phyloP scores from a whole-genome alignment of 2,113 vertebrate genomes.

The Trichechus manatus region DNA sequence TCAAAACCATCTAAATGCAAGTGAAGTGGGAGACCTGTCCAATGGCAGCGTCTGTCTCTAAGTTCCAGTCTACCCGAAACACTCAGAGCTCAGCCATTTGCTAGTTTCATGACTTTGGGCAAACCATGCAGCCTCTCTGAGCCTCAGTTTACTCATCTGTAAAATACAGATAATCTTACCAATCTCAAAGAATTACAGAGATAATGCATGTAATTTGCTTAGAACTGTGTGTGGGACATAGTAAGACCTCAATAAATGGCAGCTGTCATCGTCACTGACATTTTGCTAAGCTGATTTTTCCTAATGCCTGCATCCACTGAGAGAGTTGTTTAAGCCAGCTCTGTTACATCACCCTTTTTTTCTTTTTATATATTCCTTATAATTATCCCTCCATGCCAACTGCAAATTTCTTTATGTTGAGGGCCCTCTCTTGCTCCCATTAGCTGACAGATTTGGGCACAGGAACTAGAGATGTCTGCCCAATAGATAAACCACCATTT shows the following conservation, averaged over 20 bases:
- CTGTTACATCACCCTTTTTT: background rate
- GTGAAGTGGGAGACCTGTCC: background rate
- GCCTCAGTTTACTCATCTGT: background rate
- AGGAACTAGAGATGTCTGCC: slow-evolving; percentile 39
- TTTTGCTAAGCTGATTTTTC: background rate
- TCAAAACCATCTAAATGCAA: background rate
- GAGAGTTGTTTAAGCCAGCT: background rate
- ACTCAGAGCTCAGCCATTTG: background rate
- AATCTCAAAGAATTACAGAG: background rate
- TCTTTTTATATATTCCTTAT: background rate
- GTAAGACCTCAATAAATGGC: background rate
- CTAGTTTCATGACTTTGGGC: background rate
- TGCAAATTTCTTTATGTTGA: background rate
- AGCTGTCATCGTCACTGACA: background rate
- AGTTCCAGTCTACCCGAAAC: background rate
- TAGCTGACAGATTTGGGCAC: slow-evolving; percentile 37
- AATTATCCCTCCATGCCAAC: background rate
- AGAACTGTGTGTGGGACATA: background rate
- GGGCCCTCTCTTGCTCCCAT: background rate
- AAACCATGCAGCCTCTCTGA: background rate
- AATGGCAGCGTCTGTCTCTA: background rate
- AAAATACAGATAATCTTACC: background rate
- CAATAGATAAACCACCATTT: slow-evolving; percentile 59
- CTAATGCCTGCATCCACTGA: background rate
- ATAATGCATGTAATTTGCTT: background rate